phyloP scores from a whole-genome alignment of 2,113 vertebrate genomes.

The Prolemur simus region DNA sequence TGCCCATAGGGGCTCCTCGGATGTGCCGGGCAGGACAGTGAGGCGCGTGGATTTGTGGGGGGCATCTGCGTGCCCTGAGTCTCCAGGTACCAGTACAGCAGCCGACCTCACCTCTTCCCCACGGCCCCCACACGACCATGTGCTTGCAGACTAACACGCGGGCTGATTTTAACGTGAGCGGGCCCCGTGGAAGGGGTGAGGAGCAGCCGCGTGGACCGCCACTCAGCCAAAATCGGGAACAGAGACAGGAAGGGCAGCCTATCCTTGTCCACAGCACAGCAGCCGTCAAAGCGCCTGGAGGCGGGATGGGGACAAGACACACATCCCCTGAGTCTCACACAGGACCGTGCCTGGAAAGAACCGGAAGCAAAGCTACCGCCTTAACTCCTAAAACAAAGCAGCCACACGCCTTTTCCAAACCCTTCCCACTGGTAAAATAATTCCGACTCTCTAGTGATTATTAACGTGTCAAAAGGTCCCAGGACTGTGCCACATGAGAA shows the following conservation, averaged over 20 bases:
- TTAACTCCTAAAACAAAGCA: not conserved
- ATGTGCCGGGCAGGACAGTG: not conserved
- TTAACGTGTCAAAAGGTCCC: not conserved
- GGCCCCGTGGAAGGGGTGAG: not conserved
- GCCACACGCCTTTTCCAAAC: not conserved
- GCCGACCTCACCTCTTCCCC: no score
- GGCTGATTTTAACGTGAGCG: rapidly evolving
- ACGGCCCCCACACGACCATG: not conserved
- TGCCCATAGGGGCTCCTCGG: not conserved
- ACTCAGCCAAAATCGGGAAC: not conserved
- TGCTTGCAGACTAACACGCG: not conserved
- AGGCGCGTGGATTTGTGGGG: slow-evolving; percentile 30
- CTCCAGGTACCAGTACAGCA: not conserved
- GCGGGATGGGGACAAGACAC: not conserved
- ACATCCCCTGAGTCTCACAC: not conserved
- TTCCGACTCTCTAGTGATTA: not conserved
- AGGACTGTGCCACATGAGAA: not conserved
- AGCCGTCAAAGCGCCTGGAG: not conserved
- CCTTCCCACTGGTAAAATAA: no score
- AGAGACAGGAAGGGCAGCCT: not conserved
- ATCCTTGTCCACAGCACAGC: not conserved
- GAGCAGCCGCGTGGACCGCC: rapidly evolving
- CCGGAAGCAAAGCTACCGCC: not conserved
- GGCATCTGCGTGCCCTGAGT: not conserved
- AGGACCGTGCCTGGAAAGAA: not conserved